Percentiles rank a stretch among this genome's conserved stretches.
Evolutionary conservation across 2,797 vertebrate genomes (phyloP).

Genomic region (Aythya fuligula): DNA sequence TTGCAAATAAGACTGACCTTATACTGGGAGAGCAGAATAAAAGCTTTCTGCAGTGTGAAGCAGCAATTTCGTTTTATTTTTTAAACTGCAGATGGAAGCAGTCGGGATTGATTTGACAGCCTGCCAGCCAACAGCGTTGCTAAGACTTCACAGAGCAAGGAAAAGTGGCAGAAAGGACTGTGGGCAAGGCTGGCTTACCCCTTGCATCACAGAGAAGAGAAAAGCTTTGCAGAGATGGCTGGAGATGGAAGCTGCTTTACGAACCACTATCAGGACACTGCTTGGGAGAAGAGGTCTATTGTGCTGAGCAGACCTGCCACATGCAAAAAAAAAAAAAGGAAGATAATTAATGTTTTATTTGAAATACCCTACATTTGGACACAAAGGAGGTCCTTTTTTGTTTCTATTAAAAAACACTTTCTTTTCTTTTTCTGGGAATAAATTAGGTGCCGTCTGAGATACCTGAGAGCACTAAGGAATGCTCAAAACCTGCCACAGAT

Average conservation of each 20-base stretch:
- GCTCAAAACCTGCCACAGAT: neutral
- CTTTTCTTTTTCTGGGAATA: neutral
- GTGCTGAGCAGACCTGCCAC: neutral
- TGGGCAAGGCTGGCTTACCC: neutral
- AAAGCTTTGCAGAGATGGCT: neutral
- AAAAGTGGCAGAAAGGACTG: neutral
- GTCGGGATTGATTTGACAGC: constrained; percentile 18
- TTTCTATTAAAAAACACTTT: neutral
- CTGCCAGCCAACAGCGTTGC: neutral
- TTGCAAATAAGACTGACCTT: constrained; percentile 25
- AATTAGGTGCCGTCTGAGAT: neutral
- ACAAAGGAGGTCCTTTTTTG: neutral
- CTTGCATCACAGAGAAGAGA: neutral
- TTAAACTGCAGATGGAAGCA: constrained; percentile 10
- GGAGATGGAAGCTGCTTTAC: neutral
- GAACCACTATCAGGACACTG: neutral
- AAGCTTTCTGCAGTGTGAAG: constrained; percentile 1
- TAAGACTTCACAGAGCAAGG: neutral
- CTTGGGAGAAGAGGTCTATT: neutral
- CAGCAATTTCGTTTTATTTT: constrained; percentile 5
- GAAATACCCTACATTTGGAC: neutral
- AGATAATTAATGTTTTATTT: neutral
- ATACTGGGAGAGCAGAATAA: constrained; percentile 16
- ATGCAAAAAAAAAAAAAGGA: neutral
- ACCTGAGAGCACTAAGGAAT: neutral